Evolutionary conservation across 2,888 invertebrate species (phyloP).

Genomic region (Tinea pellionella): DNA sequence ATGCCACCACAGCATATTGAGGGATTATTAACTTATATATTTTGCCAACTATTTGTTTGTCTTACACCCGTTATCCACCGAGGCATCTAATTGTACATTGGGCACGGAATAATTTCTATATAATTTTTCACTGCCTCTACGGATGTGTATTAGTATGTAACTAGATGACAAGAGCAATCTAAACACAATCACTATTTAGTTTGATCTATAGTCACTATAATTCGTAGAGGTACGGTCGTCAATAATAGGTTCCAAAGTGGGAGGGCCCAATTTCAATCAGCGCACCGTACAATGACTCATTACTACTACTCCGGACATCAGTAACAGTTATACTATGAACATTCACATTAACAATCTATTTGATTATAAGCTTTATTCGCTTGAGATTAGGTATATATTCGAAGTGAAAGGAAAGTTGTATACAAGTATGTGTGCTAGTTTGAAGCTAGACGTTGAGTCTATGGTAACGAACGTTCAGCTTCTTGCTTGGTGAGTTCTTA

Average conservation of each 20-base stretch:
- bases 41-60: no score
- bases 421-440: background rate
- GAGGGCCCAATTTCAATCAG: conserved; percentile 40
- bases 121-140: no score
- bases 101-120: no score
- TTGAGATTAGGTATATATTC: background rate
- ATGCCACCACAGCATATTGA: no score
- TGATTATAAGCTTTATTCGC: background rate
- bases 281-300: conserved; percentile 42
- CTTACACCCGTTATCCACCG: no score
- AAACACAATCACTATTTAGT: background rate
- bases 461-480: background rate
- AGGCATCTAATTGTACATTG: no score
- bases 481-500: background rate
- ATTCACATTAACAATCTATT: background rate
- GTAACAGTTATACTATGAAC: conserved; percentile 15
- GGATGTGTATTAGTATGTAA: no score
- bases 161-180: background rate
- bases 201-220: background rate
- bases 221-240: conserved; percentile 22
- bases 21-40: no score
- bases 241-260: conserved; percentile 26
- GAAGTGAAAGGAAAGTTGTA: background rate
- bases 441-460: background rate
- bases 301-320: conserved; percentile 27